Base-by-base conservation (phyloP, 2,113 vertebrate species). In the Pachycephala philippinensis region DNA sequence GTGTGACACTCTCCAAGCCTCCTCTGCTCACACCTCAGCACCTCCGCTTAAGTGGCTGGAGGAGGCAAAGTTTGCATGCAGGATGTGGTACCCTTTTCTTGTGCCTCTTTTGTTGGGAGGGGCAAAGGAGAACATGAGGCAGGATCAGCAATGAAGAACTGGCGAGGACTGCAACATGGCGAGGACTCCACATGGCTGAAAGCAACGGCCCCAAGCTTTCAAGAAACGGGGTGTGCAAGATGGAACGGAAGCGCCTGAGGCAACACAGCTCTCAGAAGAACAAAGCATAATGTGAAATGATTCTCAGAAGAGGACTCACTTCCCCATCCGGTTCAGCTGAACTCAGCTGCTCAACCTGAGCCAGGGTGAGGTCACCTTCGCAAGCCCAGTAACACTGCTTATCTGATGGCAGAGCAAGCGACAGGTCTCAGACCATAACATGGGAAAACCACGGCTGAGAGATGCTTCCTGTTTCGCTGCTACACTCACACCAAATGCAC, bases 401-500 rank as follows among this genome's bases (percentile, higher is more conserved):
- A 2, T 40, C 28, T 4, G 0, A 50, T 0, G 1, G n/a, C 71
- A 77, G 33, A 69, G 53, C 7, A 26, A 4, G 2, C 5, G 39
- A 75, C n/a, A 33, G 68, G 15, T 86, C 35, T 86, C 42, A 80
- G 60, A 86, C 12, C 6, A 1, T 9, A 65, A 23, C 42, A 59
- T 2, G 33, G 7, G 37, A 49, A 84, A 89, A 81, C 9, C 53
- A 33, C 0, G 1, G 42, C 65, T 71, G 68, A 90, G 60, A 86
- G n/a, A 64, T 39, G 65, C 5, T 81, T 96, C 76, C 65, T 39
- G 4, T 68, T 84, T 64, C 30, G 44, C 64, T 76, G 47, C 40
- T 90, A 39, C 33, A 6, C 39, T 70, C 60, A 54, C 33, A 70
- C n/a, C 28, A 92, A 87, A 68, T 68, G 42, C 8, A 2, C 12